Conservation (phyloP, 2,797 vertebrate genomes). For the Tinamus major region DNA sequence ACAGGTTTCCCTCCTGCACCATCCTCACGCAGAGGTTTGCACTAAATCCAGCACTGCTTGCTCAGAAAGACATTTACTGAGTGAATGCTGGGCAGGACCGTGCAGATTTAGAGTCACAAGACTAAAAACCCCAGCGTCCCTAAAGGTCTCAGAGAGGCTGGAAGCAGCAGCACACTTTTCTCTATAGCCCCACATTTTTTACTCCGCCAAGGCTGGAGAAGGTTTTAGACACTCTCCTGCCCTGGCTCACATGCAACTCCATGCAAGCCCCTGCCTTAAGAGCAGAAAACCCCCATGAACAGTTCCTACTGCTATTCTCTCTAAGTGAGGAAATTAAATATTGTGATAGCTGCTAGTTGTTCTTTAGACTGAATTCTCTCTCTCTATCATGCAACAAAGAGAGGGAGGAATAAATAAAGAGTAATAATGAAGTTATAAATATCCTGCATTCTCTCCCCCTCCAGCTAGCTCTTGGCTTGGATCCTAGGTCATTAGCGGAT, state of each 20-base stretch:
- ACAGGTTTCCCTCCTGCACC: not conserved
- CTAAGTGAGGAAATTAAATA: not conserved
- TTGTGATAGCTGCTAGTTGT: not conserved
- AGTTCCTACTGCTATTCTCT: not conserved
- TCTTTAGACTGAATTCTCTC: not conserved
- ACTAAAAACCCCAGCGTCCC: not conserved
- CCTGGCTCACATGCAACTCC: not conserved
- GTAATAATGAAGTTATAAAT: conserved; percentile 60
- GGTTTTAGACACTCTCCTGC: not conserved
- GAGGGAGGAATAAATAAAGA: not conserved
- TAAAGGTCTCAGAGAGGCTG: not conserved
- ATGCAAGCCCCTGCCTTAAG: not conserved
- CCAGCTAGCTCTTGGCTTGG: conserved; percentile 30
- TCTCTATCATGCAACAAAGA: not conserved
- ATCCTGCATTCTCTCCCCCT: conserved; percentile 26
- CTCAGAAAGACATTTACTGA: not conserved
- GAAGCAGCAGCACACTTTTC: not conserved
- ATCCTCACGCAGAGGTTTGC: not conserved
- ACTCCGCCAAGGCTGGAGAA: not conserved
- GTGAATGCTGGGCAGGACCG: not conserved
- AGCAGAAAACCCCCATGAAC: not conserved
- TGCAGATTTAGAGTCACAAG: not conserved
- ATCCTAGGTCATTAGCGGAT: conserved; percentile 52
- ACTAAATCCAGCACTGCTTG: accelerated
- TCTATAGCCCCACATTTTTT: not conserved